Evolutionary conservation across 2,888 invertebrate species (phyloP), one percentile per base, ranked within the genome.

Genomic region (Willowsia nigromaculata): DNA sequence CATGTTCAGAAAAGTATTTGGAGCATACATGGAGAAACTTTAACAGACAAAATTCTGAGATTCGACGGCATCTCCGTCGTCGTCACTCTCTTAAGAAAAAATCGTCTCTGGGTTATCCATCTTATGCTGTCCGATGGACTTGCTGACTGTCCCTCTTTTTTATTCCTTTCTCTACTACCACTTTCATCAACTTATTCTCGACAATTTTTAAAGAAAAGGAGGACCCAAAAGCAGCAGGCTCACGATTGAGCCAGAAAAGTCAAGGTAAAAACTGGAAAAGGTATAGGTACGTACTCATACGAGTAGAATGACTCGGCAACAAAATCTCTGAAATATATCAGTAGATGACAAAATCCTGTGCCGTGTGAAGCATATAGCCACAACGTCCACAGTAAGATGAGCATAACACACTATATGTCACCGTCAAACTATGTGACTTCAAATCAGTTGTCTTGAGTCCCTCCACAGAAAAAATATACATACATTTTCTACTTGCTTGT

Each of bases 61-160:
- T 62, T 85, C 85, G 59, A 85, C 74, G 76, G 76, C 74, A 59
- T 56, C 53, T n/a, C 22, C 9, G 71, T 71, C 33, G 33, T 50
- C 59, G 80, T 56, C 80, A 59, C 27, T 56, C 25, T 22, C 13
- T 9, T 43, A 74, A 56, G 71, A 78, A 27, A 82, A 43, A 56
- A 82, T 76, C 27, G 27, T 76, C 53, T 76, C 76, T 47, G 74
- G 85, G 86, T 82, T 82, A 85, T 89, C 89, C 85, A 85, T 86
- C 89, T 90, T 90, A 30, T 62, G 62, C 86, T 85, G 85, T 85
- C 80, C 89, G 65, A 82, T 82, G 56, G 89, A 90, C 84, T n/a
- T 88, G 88, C 88, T 88, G 88, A 88, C 88, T 88, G 83, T 88
- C 83, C 88, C 78, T 74, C 43, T 83, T 88, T 68, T 83, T 88